These are phyloP conservation scores for Sceloporus undulatus DNA, from an alignment of 2,113 vertebrate genomes.

Conservation along the genomic window DNA sequence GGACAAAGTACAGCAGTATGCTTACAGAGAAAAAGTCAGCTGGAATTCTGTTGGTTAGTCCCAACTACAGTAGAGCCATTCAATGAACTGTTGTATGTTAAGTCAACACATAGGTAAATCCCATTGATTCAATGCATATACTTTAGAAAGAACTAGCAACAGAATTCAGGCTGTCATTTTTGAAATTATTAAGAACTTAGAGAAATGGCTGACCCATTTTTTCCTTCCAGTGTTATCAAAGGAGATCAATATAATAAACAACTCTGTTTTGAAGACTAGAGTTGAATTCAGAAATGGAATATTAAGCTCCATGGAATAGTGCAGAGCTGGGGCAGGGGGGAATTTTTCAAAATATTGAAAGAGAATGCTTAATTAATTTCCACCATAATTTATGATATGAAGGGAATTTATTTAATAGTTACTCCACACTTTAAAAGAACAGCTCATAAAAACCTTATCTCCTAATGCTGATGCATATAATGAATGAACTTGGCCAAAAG, in stretches of 20 bases:
- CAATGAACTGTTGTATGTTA: too few species aligned
- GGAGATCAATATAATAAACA: background rate
- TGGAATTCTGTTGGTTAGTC: too few species aligned
- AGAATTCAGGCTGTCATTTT: too few species aligned
- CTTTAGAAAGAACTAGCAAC: too few species aligned
- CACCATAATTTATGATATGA: slow-evolving; percentile 6
- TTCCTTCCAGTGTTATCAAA: slow-evolving; percentile 4
- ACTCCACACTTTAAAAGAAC: background rate
- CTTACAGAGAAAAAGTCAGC: too few species aligned
- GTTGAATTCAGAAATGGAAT: slow-evolving; percentile 25
- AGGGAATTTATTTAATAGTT: slow-evolving; percentile 36
- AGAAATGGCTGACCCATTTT: slow-evolving; percentile 9
- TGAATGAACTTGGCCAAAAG: too few species aligned
- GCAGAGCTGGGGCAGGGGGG: slow-evolving; percentile 20
- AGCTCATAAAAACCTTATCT: slow-evolving; percentile 7
- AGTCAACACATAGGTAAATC: too few species aligned
- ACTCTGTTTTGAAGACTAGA: background rate
- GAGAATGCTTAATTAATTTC: slow-evolving; percentile 32
- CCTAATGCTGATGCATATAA: too few species aligned
- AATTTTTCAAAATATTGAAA: slow-evolving; percentile 41
- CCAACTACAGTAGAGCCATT: too few species aligned
- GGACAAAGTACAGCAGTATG: too few species aligned
- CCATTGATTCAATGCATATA: too few species aligned
- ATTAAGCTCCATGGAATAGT: slow-evolving; percentile 34
- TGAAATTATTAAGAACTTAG: background rate